These are phyloP conservation scores for Aviceda subcristata DNA, from an alignment of 2,113 vertebrate species.

Conservation along the genomic window DNA sequence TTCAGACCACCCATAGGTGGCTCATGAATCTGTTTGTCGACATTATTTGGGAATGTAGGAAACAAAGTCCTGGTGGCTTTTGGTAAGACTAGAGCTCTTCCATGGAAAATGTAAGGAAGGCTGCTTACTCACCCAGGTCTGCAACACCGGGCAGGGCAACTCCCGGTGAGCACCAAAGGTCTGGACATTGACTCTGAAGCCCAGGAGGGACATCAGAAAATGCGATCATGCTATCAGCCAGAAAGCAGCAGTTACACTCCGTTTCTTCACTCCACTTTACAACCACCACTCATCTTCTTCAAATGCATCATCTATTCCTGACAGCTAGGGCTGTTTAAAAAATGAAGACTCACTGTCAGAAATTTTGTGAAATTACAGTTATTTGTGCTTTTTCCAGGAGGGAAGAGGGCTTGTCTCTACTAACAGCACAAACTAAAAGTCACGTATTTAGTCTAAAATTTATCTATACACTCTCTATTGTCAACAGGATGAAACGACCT, in stretches of 20 bases:
- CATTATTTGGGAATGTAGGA: fast-evolving
- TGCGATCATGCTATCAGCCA: background rate
- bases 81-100: background rate
- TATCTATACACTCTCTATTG: background rate
- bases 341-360: background rate
- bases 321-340: background rate
- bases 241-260: background rate
- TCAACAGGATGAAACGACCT: background rate
- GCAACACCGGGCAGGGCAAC: background rate
- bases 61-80: background rate
- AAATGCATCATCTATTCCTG: background rate
- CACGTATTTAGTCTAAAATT: background rate
- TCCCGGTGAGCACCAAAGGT: background rate
- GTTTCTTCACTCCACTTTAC: background rate
- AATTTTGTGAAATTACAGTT: background rate
- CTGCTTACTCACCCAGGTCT: background rate
- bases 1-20: fast-evolving
- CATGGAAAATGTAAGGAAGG: background rate
- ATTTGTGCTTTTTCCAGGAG: background rate
- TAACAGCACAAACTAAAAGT: background rate
- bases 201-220: background rate
- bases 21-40: background rate
- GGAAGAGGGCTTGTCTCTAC: background rate
- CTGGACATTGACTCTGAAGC: background rate
- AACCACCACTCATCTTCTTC: background rate